phyloP scores from a whole-genome alignment of 2,888 invertebrate genomes.

The Luperina nickerlii region DNA sequence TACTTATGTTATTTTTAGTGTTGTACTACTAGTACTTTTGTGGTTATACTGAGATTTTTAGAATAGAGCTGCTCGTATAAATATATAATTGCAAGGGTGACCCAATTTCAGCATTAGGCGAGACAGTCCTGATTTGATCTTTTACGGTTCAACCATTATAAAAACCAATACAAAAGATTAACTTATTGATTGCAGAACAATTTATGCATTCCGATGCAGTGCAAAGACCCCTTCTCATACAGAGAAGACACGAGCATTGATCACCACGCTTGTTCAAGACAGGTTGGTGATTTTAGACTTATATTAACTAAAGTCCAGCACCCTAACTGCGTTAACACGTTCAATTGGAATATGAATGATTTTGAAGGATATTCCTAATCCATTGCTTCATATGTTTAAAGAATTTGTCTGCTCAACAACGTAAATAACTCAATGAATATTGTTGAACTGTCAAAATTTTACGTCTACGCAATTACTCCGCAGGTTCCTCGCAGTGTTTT shows the following conservation, averaged over 20 bases:
- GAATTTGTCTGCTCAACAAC: neutral
- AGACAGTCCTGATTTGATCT: conserved; percentile 3
- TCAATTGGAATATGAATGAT: neutral
- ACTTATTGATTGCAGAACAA: neutral
- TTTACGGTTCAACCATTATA: neutral
- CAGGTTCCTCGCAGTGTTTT: no score
- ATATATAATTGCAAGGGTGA: neutral
- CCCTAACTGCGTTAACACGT: neutral
- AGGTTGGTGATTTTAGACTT: neutral
- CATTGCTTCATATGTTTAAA: neutral
- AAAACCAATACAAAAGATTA: conserved; percentile 7
- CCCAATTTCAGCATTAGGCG: neutral
- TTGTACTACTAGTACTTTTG: no score
- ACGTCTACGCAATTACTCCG: no score
- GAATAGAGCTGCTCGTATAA: no score
- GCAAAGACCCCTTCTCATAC: no score
- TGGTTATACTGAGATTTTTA: neutral
- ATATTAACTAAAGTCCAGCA: no score
- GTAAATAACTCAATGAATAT: neutral
- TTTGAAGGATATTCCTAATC: neutral
- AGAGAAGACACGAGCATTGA: no score
- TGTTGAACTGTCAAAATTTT: neutral
- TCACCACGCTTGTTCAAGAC: no score
- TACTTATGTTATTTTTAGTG: no score
- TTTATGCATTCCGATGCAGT: neutral